Evolutionary conservation across 2,888 invertebrate genomes (phyloP).

Genomic region (Trachelus troglodyta): DNA sequence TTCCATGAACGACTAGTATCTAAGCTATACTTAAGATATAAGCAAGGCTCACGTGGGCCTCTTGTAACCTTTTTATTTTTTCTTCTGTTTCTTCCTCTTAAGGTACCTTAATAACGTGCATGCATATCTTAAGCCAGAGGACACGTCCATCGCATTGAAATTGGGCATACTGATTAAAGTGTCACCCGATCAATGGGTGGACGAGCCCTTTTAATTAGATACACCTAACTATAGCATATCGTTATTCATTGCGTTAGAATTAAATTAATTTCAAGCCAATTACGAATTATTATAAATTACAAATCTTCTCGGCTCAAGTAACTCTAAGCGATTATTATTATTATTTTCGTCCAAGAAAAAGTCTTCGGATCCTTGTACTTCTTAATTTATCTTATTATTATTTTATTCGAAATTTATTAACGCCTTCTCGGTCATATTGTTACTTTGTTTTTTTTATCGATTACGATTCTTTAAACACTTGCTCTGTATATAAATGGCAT

Average conservation of each 20-base stretch:
- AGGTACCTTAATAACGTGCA: not conserved
- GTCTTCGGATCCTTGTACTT: too few species aligned
- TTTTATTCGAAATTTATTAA: slow-evolving; percentile 5
- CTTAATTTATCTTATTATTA: not conserved
- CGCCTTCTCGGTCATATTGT: not conserved
- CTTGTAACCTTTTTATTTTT: slow-evolving; percentile 15
- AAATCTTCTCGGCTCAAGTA: not conserved
- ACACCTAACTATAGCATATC: not conserved
- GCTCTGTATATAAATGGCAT: not conserved
- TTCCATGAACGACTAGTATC: slow-evolving; percentile 84
- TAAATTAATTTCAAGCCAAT: not conserved
- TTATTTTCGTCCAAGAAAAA: too few species aligned
- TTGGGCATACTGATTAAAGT: not conserved
- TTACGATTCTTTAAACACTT: not conserved
- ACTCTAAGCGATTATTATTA: not conserved
- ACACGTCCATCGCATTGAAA: too few species aligned
- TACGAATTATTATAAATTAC: not conserved
- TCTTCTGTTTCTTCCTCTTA: not conserved
- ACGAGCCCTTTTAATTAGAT: not conserved
- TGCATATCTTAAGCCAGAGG: not conserved
- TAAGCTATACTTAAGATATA: slow-evolving; percentile 18
- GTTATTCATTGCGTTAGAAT: not conserved
- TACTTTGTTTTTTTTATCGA: not conserved
- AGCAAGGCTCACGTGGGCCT: slow-evolving; percentile 56
- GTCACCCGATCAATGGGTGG: not conserved